Conservation (phyloP, 2,113 vertebrate genomes). For the Sinocyclocheilus anshuiensis region DNA sequence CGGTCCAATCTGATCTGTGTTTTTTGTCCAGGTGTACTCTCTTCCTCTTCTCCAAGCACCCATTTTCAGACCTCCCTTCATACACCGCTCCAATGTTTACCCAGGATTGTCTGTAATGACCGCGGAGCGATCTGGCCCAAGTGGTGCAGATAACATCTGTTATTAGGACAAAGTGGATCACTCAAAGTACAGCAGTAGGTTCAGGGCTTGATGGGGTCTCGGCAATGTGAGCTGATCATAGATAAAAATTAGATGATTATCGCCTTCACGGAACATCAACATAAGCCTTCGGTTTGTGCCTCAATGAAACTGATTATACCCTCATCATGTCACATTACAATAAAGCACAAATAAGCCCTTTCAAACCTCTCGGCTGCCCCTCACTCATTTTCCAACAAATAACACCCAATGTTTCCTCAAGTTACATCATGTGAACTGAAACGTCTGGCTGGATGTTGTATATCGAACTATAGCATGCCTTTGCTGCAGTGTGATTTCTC, state of each 20-base stretch:
- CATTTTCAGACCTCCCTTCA: neutral
- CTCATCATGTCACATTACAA: conserved; percentile 47
- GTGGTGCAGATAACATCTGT: conserved; percentile 36
- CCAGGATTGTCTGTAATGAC: conserved; percentile 13
- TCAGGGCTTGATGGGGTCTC: conserved; percentile 3
- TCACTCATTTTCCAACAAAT: conserved; percentile 36
- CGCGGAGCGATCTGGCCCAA: conserved; percentile 20
- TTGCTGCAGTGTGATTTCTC: neutral
- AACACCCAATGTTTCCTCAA: conserved; percentile 17
- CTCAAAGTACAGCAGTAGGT: conserved; percentile 25
- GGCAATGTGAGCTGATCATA: conserved; percentile 28
- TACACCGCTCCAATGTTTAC: neutral
- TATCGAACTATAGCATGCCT: neutral
- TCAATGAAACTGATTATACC: conserved; percentile 51
- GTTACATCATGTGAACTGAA: conserved; percentile 45
- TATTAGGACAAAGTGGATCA: conserved; percentile 42
- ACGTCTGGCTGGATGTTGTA: neutral
- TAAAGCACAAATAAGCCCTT: conserved; percentile 33
- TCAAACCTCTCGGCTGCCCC: conserved; percentile 7
- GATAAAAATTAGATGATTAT: conserved; percentile 55
- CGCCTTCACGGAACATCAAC: conserved; percentile 27
- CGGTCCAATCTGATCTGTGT: neutral
- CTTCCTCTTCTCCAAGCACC: neutral
- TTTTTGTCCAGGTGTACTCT: neutral
- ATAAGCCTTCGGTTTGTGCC: conserved; percentile 11